These are phyloP conservation scores for Drosophila peninsularis DNA, from an alignment of 2,888 invertebrate genomes.

Conservation along the genomic window DNA sequence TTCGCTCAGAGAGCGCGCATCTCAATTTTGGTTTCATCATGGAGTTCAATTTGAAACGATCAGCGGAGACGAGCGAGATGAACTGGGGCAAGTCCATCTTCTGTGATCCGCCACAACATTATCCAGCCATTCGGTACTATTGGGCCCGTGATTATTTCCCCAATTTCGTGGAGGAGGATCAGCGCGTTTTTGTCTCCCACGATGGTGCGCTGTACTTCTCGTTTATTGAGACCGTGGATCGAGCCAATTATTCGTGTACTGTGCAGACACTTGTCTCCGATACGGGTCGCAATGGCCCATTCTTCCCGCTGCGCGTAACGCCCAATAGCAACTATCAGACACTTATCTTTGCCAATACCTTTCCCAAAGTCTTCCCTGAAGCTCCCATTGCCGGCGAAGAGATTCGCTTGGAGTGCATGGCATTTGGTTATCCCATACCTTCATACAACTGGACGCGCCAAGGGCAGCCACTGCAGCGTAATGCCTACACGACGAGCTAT, in stretches of 20 bases:
- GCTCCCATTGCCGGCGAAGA: slow-evolving; percentile 95
- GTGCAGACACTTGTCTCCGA: slow-evolving; percentile 94
- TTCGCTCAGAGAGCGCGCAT: slow-evolving; percentile 94
- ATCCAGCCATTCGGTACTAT: slow-evolving; percentile 94
- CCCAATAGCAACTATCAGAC: slow-evolving; percentile 96
- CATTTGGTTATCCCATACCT: slow-evolving; percentile 97
- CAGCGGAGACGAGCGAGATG: slow-evolving; percentile 93
- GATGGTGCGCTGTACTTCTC: slow-evolving; percentile 98
- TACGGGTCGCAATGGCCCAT: slow-evolving; percentile 95
- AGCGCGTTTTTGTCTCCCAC: slow-evolving; percentile 95
- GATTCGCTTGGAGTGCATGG: slow-evolving; percentile 96
- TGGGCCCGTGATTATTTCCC: slow-evolving; percentile 96
- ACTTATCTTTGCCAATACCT: slow-evolving; percentile 96
- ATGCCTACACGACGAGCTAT: slow-evolving; percentile 90
- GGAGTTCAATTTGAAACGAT: slow-evolving; percentile 95
- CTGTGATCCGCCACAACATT: slow-evolving; percentile 97
- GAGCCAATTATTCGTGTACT: slow-evolving; percentile 95
- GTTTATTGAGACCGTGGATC: slow-evolving; percentile 94
- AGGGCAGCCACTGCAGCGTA: slow-evolving; percentile 90
- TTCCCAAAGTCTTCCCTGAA: slow-evolving; percentile 97
- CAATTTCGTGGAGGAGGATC: slow-evolving; percentile 96
- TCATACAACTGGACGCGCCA: slow-evolving; percentile 96
- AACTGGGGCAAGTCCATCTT: slow-evolving; percentile 97
- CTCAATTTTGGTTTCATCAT: slow-evolving; percentile 95
- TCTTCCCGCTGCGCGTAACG: slow-evolving; percentile 92